Base-by-base conservation (phyloP, 2,888 invertebrate genomes). In the Dynastes tityus region DNA sequence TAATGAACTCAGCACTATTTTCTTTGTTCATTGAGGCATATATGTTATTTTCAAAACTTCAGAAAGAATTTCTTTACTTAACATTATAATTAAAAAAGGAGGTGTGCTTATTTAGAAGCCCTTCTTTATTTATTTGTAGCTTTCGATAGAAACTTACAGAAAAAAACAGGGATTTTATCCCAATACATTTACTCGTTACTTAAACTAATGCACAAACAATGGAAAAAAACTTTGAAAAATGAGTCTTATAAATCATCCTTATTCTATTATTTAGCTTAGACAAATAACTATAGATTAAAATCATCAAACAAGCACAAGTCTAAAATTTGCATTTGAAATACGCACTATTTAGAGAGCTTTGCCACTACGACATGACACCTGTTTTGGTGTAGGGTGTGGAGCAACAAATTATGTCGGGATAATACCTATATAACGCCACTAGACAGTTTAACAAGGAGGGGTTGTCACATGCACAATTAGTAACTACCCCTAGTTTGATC, bases 321-420 rank as follows among this genome's bases (percentile, higher is more conserved):
- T 49, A 27, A 68, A 27, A 68, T 51, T 49, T 68, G 45, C 61
- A 61, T 61, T 74, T 63, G 63, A 74, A 74, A 74, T 68, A 22
- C 49, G 45, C 45, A 13, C 27, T 73, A 71, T 73, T 71, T 63
- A 45, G 58, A 51, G 78, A 71, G 78, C 51, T 64, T 51, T 49
- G 27, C 13, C 63, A 8, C 61, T 53, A 53, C 63, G 29, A 64
- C n/a, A 53, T 77, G 82, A 82, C 85, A 85, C 85, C 85, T 85
- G 85, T 84, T 83, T 81, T 64, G 78, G 81, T 80, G 77, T 76
- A 74, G 83, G 82, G 83, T 80, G 80, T 79, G 78, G 76, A 65
- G 80, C 84, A 83, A 87, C 87, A 87, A 87, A 87, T 87, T 87
- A 86, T 85, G 82, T 81, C 82, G 82, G 84, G 84, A 84, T 87